Conservation (phyloP, 2,113 vertebrate species). For the Seriola dumerili region DNA sequence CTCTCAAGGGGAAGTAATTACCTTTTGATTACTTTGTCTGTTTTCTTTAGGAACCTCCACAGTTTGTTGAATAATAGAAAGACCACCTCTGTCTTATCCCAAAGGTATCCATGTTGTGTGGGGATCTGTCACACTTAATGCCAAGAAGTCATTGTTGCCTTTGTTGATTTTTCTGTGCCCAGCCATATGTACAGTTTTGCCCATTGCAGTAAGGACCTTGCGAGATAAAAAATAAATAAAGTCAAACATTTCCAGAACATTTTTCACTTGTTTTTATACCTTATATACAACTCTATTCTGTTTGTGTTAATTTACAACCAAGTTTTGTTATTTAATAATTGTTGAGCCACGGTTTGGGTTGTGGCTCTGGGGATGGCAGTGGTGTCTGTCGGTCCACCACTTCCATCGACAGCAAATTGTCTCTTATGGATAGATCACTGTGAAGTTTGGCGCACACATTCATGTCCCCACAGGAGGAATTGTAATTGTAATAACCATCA, state of each 20-base stretch:
- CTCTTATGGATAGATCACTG: too few species aligned
- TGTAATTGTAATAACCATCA: too few species aligned
- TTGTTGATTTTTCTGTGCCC: conserved; percentile 73
- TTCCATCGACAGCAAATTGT: too few species aligned
- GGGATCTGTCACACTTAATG: conserved; percentile 70
- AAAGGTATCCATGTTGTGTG: conserved; percentile 75
- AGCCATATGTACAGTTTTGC: conserved; percentile 81
- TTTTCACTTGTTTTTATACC: conserved; percentile 6
- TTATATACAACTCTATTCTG: background rate
- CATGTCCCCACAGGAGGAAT: too few species aligned
- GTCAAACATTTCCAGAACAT: conserved; percentile 71
- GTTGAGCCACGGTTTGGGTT: too few species aligned
- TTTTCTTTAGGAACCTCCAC: conserved; percentile 34
- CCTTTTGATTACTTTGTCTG: conserved; percentile 35
- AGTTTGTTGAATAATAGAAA: conserved; percentile 35
- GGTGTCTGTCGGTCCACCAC: too few species aligned
- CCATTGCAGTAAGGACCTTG: conserved; percentile 71
- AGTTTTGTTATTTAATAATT: too few species aligned
- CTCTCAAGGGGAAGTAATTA: background rate
- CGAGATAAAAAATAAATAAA: conserved; percentile 75
- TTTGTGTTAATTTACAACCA: background rate
- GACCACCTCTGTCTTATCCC: conserved; percentile 72
- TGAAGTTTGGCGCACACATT: background rate
- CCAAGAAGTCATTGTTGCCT: conserved; percentile 83
- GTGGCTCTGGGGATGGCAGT: background rate